Conservation (phyloP, 2,797 vertebrate genomes). For the Prunella strophiata region DNA sequence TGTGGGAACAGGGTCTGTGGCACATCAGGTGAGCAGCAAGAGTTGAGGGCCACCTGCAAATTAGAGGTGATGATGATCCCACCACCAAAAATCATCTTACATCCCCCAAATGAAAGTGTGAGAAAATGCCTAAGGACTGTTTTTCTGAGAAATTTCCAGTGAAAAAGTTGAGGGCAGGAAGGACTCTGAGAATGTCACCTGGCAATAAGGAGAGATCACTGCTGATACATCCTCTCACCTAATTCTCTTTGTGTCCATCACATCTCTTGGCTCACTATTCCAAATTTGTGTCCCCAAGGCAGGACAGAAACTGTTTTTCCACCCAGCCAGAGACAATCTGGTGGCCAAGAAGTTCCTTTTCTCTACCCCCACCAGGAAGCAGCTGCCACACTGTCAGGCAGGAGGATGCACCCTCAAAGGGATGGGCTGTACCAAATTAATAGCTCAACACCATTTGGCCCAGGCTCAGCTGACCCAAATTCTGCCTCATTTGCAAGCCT, state of each 20-base stretch:
- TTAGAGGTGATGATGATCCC: not conserved
- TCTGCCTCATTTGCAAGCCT: slow-evolving; percentile 35
- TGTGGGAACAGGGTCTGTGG: not conserved
- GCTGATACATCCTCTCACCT: not conserved
- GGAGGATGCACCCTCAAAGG: not conserved
- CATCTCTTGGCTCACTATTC: not conserved
- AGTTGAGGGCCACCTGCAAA: not conserved
- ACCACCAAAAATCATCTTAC: not conserved
- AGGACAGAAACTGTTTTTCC: not conserved
- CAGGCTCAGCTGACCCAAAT: slow-evolving; percentile 61
- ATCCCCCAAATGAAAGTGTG: not conserved
- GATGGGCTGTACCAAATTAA: not conserved
- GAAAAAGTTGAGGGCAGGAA: not conserved
- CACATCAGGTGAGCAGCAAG: not conserved
- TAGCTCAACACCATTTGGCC: not conserved
- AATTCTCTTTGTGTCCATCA: not conserved
- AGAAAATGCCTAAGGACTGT: not conserved
- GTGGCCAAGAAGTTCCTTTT: not conserved
- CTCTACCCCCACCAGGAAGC: not conserved
- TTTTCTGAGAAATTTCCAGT: not conserved
- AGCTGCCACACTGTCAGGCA: not conserved
- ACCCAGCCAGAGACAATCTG: not conserved
- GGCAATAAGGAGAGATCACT: not conserved
- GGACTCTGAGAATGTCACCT: not conserved
- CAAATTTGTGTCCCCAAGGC: not conserved